Evolutionary conservation across 2,113 vertebrate species (phyloP).

Genomic region (Ursus arctos): DNA sequence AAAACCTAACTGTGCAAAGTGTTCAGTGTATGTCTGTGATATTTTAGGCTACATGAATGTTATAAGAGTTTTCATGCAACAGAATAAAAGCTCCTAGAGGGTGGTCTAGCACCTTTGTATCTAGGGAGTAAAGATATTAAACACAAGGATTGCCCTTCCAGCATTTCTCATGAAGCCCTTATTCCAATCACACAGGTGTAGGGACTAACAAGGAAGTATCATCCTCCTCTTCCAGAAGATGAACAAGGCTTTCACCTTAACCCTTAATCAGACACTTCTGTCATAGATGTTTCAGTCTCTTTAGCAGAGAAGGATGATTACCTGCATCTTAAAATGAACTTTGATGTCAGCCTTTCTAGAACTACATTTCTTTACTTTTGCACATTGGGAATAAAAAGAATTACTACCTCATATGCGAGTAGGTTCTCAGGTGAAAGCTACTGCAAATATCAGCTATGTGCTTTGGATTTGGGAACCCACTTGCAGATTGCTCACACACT

Average conservation of each 20-base stretch:
- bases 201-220: neutral
- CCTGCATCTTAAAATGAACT: neutral
- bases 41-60: neutral
- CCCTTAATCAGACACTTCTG: neutral
- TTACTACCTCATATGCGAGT: neutral
- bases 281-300: neutral
- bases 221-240: neutral
- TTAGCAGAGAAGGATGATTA: neutral
- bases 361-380: slow-evolving; percentile 33
- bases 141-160: neutral
- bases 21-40: neutral
- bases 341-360: neutral
- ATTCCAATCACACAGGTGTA: neutral
- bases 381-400: neutral
- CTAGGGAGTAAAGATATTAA: neutral
- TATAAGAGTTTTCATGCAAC: neutral
- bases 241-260: neutral
- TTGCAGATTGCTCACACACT: neutral
- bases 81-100: slow-evolving; percentile 1
- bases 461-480: neutral
- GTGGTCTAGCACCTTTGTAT: neutral
- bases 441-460: neutral
- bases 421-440: neutral
- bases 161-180: slow-evolving; percentile 18
- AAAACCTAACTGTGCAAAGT: neutral